Percentiles rank a stretch among this genome's conserved stretches.
These are phyloP conservation scores for Myotis myotis DNA, from an alignment of 2,797 vertebrate species.

Conservation along the genomic window DNA sequence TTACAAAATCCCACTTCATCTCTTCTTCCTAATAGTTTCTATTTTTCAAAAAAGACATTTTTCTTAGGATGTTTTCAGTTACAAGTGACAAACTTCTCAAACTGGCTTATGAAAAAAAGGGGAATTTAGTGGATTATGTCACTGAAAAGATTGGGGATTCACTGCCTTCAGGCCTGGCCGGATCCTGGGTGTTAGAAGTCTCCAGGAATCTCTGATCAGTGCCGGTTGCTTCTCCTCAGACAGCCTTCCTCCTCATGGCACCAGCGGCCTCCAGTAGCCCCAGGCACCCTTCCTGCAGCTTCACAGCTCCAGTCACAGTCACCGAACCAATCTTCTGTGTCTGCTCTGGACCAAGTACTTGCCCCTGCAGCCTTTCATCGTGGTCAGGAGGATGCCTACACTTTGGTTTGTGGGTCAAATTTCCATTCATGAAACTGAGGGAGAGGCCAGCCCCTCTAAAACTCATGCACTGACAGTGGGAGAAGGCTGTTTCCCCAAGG, in stretches of 20 bases:
- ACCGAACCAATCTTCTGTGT: not conserved
- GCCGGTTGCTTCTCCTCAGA: not conserved
- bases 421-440: not conserved
- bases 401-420: not conserved
- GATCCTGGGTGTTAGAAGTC: not conserved
- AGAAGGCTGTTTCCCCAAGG: not conserved
- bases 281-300: not conserved
- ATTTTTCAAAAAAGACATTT: not conserved
- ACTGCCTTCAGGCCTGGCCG: not conserved
- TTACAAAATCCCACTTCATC: not conserved
- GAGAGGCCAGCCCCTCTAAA: not conserved
- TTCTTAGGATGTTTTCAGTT: not conserved
- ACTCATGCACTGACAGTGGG: not conserved
- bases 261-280: not conserved
- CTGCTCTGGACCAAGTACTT: not conserved
- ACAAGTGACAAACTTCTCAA: not conserved
- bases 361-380: not conserved
- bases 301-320: not conserved
- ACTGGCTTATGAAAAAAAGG: not conserved
- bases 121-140: not conserved
- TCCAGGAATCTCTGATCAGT: not conserved
- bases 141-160: not conserved
- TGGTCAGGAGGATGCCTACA: not conserved
- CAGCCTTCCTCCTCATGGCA: accelerated
- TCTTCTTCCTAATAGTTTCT: not conserved